These are phyloP conservation scores for Epinotia ramella DNA, from an alignment of 2,888 invertebrate genomes.

Conservation along the genomic window DNA sequence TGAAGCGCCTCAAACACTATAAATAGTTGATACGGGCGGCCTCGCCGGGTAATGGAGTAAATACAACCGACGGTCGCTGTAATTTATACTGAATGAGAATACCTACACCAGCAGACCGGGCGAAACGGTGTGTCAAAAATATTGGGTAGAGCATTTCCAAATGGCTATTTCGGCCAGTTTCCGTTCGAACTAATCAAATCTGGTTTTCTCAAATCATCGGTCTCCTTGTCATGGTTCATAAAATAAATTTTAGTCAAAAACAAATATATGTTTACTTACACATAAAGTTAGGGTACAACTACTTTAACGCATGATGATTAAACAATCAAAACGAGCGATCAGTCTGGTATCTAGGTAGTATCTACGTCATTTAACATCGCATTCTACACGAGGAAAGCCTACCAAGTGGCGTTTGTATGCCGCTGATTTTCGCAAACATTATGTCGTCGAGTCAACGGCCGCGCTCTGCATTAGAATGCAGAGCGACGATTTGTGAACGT, in stretches of 20 bases:
- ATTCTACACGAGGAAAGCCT: not conserved
- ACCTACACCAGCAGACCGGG: conserved; percentile 41
- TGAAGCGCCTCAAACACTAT: conserved; percentile 85
- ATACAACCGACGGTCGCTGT: conserved; percentile 71
- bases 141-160: not conserved
- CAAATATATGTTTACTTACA: not conserved
- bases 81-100: conserved; percentile 64
- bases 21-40: conserved; percentile 83
- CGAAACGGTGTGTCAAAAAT: conserved; percentile 14
- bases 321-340: no score
- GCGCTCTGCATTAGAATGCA: conserved; percentile 66
- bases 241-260: not conserved
- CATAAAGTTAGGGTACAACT: not conserved
- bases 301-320: no score
- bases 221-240: not conserved
- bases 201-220: not conserved
- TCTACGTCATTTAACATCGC: no score
- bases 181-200: not conserved
- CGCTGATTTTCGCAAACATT: conserved; percentile 47
- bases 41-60: conserved; percentile 81
- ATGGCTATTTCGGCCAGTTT: not conserved
- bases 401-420: not conserved
- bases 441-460: conserved; percentile 44
- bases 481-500: conserved; percentile 75
- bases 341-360: no score